phyloP scores from a whole-genome alignment of 2,797 vertebrate genomes.

The Mormyrops boulengeri region DNA sequence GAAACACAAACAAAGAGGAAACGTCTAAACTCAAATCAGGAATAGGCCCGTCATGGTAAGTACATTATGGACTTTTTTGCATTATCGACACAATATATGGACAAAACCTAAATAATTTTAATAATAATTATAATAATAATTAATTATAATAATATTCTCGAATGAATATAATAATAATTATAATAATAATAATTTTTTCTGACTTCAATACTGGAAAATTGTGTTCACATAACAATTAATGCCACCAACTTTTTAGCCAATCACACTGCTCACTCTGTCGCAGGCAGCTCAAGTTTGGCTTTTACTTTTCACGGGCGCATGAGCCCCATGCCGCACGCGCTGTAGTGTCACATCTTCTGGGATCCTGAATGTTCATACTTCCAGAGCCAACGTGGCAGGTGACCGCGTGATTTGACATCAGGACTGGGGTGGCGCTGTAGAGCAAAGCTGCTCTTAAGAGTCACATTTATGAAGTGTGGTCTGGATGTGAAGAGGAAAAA shows the following conservation, averaged over 20 bases:
- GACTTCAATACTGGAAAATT: background rate
- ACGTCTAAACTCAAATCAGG: background rate
- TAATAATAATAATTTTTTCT: background rate
- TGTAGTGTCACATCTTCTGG: background rate
- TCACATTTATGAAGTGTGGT: background rate
- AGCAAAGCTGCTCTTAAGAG: background rate
- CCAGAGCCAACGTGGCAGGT: background rate
- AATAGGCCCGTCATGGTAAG: background rate
- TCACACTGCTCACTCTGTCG: background rate
- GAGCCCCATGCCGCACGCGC: background rate
- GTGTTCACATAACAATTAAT: background rate
- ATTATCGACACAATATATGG: background rate
- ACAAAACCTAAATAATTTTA: background rate
- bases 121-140: too few species aligned
- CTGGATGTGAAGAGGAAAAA: background rate
- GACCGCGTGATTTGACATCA: background rate
- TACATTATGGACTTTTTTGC: background rate
- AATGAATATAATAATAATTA: too few species aligned
- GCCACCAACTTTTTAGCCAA: background rate
- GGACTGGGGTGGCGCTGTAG: background rate
- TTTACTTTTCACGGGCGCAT: background rate
- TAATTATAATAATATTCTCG: too few species aligned
- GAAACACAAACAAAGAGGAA: background rate
- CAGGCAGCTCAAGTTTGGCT: background rate
- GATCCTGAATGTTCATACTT: background rate